Evolutionary conservation across 2,797 vertebrate genomes (phyloP).

Genomic region (Morelia viridis): DNA sequence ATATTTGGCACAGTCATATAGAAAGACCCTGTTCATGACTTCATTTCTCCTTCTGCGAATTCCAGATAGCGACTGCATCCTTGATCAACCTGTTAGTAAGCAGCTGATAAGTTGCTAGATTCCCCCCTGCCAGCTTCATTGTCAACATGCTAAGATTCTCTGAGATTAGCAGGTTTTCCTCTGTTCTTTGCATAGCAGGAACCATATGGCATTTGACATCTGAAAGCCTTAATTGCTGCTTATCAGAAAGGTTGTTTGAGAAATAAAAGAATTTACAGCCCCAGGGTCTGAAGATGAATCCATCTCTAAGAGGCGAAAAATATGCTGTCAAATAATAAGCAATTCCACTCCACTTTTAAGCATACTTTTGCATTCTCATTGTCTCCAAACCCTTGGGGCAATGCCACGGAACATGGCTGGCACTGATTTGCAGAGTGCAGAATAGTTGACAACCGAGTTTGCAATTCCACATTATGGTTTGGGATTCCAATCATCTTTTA

Average conservation of each 20-base stretch:
- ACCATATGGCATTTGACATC: slow-evolving; percentile 13
- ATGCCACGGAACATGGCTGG: not conserved
- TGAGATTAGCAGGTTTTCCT: not conserved
- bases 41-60: not conserved
- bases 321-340: not conserved
- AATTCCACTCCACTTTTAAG: slow-evolving; percentile 7
- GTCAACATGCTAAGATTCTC: not conserved
- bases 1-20: not conserved
- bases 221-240: not conserved
- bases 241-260: slow-evolving; percentile 8
- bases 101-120: not conserved
- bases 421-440: not conserved
- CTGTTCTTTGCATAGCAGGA: slow-evolving; percentile 1
- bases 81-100: not conserved
- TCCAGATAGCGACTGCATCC: not conserved
- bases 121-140: not conserved
- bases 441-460: not conserved
- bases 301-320: slow-evolving; percentile 9
- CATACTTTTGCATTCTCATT: not conserved
- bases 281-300: not conserved
- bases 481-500: not conserved
- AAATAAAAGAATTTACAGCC: not conserved
- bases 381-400: not conserved
- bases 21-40: not conserved
- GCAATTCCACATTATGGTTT: slow-evolving; percentile 3